Conservation (phyloP, 2,113 vertebrate species). For the Myotis yumanensis region DNA sequence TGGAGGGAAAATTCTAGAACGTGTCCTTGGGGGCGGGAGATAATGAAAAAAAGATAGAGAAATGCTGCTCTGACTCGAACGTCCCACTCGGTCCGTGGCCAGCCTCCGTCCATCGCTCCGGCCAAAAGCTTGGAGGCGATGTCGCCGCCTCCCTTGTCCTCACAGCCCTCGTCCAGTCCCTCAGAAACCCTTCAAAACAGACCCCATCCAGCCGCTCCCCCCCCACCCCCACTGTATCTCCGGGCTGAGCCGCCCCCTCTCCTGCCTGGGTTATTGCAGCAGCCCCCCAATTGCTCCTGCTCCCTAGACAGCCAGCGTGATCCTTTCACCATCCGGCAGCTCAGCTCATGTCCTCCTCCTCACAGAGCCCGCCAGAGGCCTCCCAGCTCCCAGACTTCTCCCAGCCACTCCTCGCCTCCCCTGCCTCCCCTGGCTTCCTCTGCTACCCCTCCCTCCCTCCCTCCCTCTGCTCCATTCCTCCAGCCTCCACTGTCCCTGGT, state of each 20-base stretch:
- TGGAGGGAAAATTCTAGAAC: not conserved
- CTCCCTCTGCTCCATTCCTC: not conserved
- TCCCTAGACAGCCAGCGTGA: not conserved
- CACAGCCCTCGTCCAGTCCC: conserved; percentile 14
- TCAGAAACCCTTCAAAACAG: conserved; percentile 54
- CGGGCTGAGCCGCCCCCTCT: not conserved
- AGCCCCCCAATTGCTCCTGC: not conserved
- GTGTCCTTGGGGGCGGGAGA: not conserved
- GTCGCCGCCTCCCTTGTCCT: not conserved
- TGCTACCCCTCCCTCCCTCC: not conserved
- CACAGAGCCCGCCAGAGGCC: not conserved
- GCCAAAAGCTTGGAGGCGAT: not conserved
- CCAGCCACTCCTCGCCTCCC: accelerated
- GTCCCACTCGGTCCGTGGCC: not conserved
- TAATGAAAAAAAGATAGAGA: not conserved
- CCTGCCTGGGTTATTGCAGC: not conserved
- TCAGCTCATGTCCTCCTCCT: not conserved
- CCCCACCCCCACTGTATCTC: not conserved
- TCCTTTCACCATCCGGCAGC: not conserved
- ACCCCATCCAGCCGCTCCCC: not conserved
- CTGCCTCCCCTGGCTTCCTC: not conserved
- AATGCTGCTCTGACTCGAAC: accelerated
- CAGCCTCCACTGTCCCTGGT: accelerated
- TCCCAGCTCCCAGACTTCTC: not conserved
- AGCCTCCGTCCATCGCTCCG: not conserved